phyloP scores from a whole-genome alignment of 2,888 invertebrate species.

The Dasypogon diadema region DNA sequence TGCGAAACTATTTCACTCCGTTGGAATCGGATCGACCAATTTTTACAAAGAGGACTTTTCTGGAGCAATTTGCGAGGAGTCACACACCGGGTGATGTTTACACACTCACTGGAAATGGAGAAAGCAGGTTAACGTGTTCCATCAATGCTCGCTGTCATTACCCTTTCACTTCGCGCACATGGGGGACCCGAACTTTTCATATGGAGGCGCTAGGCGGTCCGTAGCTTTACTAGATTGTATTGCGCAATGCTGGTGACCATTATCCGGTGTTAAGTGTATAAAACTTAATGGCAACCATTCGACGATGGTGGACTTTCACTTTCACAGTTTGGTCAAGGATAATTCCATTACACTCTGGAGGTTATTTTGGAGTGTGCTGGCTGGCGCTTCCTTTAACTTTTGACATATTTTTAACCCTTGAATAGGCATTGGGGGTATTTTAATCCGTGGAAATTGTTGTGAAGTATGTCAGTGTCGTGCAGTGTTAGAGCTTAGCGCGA shows the following conservation, averaged over 20 bases:
- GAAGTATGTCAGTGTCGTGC: neutral
- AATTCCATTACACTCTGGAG: neutral
- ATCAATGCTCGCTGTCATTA: neutral
- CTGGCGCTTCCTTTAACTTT: neutral
- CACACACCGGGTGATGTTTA: too few species aligned
- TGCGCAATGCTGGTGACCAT: neutral
- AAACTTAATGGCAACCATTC: neutral
- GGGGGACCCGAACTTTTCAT: too few species aligned
- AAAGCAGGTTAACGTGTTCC: neutral
- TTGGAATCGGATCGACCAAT: too few species aligned
- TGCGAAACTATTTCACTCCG: too few species aligned
- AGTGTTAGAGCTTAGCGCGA: neutral
- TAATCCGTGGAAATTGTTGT: neutral
- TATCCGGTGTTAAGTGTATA: neutral
- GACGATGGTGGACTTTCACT: constrained; percentile 23
- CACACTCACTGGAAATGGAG: neutral
- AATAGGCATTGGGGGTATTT: neutral
- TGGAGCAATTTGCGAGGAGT: too few species aligned
- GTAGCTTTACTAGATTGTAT: neutral
- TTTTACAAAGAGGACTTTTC: too few species aligned
- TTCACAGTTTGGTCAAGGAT: constrained; percentile 41
- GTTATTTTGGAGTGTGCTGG: constrained; percentile 1
- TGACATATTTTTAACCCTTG: neutral
- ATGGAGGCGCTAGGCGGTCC: neutral
- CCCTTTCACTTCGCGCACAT: neutral